Evolutionary conservation across 2,113 vertebrate species (phyloP), one percentile per base, ranked within the genome.

Genomic region (Speoplatyrhinus poulsoni): DNA sequence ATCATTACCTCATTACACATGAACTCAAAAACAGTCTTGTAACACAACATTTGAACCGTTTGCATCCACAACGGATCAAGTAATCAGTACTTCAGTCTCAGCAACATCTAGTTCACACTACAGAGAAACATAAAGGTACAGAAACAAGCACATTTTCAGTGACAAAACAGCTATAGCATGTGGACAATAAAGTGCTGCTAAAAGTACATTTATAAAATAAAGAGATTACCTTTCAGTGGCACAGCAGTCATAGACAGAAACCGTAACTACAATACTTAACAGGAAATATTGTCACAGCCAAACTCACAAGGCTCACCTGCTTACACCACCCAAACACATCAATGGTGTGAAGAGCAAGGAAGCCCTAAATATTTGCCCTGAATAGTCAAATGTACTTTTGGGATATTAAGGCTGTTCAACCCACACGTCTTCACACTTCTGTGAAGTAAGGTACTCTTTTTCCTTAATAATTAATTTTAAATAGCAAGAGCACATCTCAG

Each of bases 101-200:
- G 69, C 72, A 65, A 67, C 72, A 67, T 41, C 36, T 41, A 56
- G 26, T 11, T 10, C n/a, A 46, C 12, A 49, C 12, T 3, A 19
- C 17, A 26, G 9, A 41, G 36, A 41, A 41, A 41, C 36, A 9
- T 60, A 57, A 58, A 36, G 65, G 61, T 9, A n/a, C 36, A 32
- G 12, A 62, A 56, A 62, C 16, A 12, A 16, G 33, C 11, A 17
- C 55, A 16, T 49, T 58, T 67, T 70, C 55, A 49, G 74, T 53
- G 50, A 81, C 54, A 57, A 60, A 71, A 60, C 79, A 62, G 65
- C 55, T 69, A 50, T 69, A 5, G 36, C 41, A 41, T 59, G 65
- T 70, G 72, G 78, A 81, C 63, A 77, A 87, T 89, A 86, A 90
- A 90, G 84, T 91, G 89, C 87, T 67, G 82, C 82, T 75, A 77